Evolutionary conservation across 37 sponge, comb jelly and placozoan species (phyloP).

Genomic region (Cliona cf. orientalis): DNA sequence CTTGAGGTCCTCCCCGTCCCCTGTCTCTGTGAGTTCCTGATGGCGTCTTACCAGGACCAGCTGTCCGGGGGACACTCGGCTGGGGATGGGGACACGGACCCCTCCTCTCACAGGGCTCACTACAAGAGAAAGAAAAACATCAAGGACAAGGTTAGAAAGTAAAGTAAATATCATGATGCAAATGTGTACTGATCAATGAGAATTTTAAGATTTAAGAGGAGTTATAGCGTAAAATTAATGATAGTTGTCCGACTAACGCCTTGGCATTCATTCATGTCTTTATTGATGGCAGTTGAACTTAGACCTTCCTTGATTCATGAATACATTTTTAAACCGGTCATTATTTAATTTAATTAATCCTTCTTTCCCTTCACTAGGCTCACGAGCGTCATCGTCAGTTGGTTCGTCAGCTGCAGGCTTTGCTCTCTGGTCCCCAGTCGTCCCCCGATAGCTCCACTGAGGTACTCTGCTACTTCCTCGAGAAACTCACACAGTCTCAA

Average conservation of each 20-base stretch:
- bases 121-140: slow-evolving; percentile 62
- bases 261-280: no score
- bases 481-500: slow-evolving; percentile 62
- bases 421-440: slow-evolving; percentile 45
- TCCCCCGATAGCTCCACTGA: slow-evolving; percentile 25
- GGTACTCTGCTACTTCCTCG: slow-evolving; percentile 71
- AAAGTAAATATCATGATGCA: no score
- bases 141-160: slow-evolving; percentile 79
- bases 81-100: slow-evolving; percentile 26
- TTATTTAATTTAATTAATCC: no score
- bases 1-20: slow-evolving; percentile 93
- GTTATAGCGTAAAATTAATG: no score
- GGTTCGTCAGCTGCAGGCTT: slow-evolving; percentile 47
- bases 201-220: no score
- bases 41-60: slow-evolving; percentile 73
- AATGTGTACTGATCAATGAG: no score
- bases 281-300: no score
- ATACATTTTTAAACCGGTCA: no score
- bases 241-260: no score
- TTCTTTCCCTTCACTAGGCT: slow-evolving; percentile 51
- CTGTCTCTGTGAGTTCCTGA: slow-evolving; percentile 98
- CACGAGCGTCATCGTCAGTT: slow-evolving; percentile 61
- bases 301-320: no score
- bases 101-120: slow-evolving; percentile 55
- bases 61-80: slow-evolving; percentile 7